Percentiles rank a stretch among this genome's conserved stretches.
These are phyloP conservation scores for Bombyx huttoni DNA, from an alignment of 2,888 invertebrate genomes.

Conservation along the genomic window DNA sequence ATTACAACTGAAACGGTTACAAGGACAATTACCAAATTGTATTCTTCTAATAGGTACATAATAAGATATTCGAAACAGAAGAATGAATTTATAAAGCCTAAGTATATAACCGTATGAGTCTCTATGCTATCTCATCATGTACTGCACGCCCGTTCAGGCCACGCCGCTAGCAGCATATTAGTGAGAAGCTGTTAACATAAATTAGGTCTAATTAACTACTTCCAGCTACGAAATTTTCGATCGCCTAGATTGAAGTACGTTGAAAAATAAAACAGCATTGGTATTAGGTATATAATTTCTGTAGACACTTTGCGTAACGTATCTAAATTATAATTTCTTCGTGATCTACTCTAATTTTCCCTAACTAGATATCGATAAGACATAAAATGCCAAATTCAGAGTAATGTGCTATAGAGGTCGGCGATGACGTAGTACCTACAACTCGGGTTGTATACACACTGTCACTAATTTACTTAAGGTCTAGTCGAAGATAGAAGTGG, in stretches of 20 bases:
- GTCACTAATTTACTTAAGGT: too few species aligned
- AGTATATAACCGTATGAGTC: neutral
- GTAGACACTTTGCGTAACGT: too few species aligned
- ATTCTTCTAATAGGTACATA: constrained; percentile 4
- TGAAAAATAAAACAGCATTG: neutral
- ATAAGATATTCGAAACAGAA: neutral
- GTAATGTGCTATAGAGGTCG: too few species aligned
- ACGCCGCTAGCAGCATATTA: neutral
- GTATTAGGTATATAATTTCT: neutral
- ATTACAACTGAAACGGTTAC: constrained; percentile 5
- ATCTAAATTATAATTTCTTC: too few species aligned
- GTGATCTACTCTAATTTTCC: too few species aligned
- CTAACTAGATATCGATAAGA: too few species aligned
- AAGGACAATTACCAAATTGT: constrained; percentile 4
- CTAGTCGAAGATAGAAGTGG: too few species aligned
- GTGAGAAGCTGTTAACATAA: neutral
- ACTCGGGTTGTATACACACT: too few species aligned
- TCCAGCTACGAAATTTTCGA: neutral
- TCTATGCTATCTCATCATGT: neutral
- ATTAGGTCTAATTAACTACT: neutral
- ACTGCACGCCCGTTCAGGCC: neutral
- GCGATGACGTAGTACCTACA: too few species aligned
- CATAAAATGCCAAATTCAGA: too few species aligned
- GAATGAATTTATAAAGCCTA: neutral
- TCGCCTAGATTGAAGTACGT: neutral